Conservation (phyloP, 2,797 vertebrate species). For the Hipposideros larvatus region DNA sequence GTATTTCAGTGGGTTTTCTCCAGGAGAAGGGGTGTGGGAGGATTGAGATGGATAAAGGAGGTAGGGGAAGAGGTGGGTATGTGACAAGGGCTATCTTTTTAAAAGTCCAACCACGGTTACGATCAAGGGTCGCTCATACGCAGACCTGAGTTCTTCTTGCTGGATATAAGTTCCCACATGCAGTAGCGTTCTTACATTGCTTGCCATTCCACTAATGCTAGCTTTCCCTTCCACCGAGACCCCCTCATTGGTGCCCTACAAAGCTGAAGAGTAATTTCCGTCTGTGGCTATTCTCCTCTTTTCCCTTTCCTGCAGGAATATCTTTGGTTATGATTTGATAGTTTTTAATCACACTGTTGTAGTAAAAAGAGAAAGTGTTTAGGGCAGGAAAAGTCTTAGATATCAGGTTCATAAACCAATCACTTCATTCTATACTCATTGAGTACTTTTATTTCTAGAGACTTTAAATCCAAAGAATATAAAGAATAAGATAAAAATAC, state of each 20-base stretch:
- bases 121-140: not conserved
- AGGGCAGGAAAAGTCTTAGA: too few species aligned
- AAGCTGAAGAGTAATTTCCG: conserved; percentile 85
- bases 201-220: conserved; percentile 72
- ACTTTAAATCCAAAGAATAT: not conserved
- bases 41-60: not conserved
- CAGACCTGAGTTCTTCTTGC: not conserved
- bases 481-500: not conserved
- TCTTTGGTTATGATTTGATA: conserved; percentile 84
- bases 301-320: conserved; percentile 84
- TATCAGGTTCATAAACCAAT: not conserved
- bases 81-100: not conserved
- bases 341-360: conserved; percentile 83
- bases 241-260: conserved; percentile 77
- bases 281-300: conserved; percentile 82
- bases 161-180: conserved; percentile 57
- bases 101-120: not conserved
- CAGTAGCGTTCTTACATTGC: conserved; percentile 78
- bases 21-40: not conserved
- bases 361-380: conserved; percentile 83
- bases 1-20: not conserved
- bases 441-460: not conserved
- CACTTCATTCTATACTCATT: not conserved
- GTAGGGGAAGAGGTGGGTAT: not conserved
- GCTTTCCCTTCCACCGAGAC: conserved; percentile 80